Conservation (phyloP, 1,140 invertebrate genomes). For the Steinernema khuongi region DNA sequence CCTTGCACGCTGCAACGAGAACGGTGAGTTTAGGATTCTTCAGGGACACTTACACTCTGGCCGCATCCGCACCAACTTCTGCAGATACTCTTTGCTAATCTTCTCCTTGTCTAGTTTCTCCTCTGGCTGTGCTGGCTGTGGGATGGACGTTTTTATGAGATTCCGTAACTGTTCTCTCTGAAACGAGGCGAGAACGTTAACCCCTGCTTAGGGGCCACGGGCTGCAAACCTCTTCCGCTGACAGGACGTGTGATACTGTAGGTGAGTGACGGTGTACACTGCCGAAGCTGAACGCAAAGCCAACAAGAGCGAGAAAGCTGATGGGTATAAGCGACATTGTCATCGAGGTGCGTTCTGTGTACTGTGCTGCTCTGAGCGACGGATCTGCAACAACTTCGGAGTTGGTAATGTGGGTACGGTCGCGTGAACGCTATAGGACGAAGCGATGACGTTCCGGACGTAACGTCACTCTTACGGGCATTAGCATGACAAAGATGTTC, state of each 20-base stretch:
- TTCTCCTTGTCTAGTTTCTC: neutral
- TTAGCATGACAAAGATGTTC: too few relatives aligned
- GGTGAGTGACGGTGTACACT: neutral
- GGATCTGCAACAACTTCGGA: neutral
- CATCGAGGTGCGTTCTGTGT: neutral
- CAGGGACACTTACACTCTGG: neutral
- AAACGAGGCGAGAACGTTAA: neutral
- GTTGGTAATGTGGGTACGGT: too few relatives aligned
- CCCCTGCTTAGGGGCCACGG: neutral
- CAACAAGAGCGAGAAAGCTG: neutral
- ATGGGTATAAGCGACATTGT: neutral
- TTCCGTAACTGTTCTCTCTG: neutral
- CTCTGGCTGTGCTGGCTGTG: neutral
- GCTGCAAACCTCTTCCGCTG: neutral
- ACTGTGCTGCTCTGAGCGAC: neutral
- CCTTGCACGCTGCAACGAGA: neutral
- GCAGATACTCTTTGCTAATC: neutral
- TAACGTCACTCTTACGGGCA: too few relatives aligned
- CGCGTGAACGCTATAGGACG: too few relatives aligned
- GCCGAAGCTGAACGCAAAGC: neutral
- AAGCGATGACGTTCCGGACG: too few relatives aligned
- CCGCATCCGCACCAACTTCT: conserved; percentile 1
- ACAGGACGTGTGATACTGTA: neutral
- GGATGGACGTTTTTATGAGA: neutral
- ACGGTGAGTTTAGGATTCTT: neutral